phyloP scores from a whole-genome alignment of 2,888 invertebrate species.

The Pyrocoelia pectoralis region DNA sequence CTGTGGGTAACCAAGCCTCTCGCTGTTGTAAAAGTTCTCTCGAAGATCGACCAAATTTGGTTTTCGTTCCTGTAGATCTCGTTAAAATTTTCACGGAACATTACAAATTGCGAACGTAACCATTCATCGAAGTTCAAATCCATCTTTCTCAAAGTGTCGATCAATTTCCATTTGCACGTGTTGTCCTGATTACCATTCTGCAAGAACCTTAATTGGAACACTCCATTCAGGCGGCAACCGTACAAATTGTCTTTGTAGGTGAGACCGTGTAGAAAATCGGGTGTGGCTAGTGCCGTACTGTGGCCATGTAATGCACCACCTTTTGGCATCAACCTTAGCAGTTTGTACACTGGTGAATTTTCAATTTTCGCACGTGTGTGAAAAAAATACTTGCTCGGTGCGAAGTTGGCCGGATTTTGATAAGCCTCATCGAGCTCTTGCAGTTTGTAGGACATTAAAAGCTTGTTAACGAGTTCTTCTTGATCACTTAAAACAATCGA shows the following conservation, averaged over 20 bases:
- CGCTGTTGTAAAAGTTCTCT: slow-evolving; percentile 64
- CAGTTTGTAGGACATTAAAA: slow-evolving; percentile 48
- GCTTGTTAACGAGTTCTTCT: slow-evolving; percentile 48
- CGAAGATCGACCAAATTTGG: slow-evolving; percentile 68
- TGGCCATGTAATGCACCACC: slow-evolving; percentile 76
- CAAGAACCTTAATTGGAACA: slow-evolving; percentile 51
- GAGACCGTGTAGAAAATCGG: slow-evolving; percentile 66
- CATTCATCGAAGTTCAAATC: slow-evolving; percentile 43
- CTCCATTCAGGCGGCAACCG: slow-evolving; percentile 56
- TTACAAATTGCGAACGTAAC: slow-evolving; percentile 64
- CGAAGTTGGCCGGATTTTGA: slow-evolving; percentile 58
- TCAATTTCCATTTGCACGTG: slow-evolving; percentile 57
- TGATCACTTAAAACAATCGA: slow-evolving; percentile 42
- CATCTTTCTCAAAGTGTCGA: slow-evolving; percentile 39
- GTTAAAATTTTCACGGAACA: slow-evolving; percentile 64
- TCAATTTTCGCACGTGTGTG: slow-evolving; percentile 66
- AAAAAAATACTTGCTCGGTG: slow-evolving; percentile 73
- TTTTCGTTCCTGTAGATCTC: slow-evolving; percentile 64
- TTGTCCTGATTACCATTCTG: slow-evolving; percentile 32
- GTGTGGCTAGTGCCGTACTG: slow-evolving; percentile 68
- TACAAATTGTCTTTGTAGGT: slow-evolving; percentile 69
- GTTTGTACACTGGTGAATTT: slow-evolving; percentile 69
- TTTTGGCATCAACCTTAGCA: slow-evolving; percentile 76
- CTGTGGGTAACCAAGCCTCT: slow-evolving; percentile 66
- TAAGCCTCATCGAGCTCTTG: slow-evolving; percentile 49